Evolutionary conservation across 2,797 vertebrate species (phyloP).

Genomic region (Lacerta agilis): DNA sequence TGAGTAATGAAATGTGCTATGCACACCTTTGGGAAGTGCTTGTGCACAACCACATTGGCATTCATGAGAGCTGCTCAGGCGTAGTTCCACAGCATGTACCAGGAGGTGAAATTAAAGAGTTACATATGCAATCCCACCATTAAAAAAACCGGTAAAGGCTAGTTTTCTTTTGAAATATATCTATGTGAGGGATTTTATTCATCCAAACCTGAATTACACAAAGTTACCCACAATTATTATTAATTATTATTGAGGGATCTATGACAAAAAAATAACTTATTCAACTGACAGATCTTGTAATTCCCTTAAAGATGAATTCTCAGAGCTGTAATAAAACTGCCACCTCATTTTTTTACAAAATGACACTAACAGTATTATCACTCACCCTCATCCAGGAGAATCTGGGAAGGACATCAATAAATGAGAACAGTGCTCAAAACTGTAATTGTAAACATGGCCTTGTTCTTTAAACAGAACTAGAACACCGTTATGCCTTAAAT

Average conservation of each 20-base stretch:
- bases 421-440: background rate
- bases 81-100: background rate
- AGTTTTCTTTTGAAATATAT: background rate
- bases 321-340: conserved; percentile 19
- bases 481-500: background rate
- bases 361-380: background rate
- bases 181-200: rapidly evolving
- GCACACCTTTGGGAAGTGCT: no score
- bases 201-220: conserved; percentile 1
- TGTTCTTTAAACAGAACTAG: background rate
- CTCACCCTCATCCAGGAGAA: conserved; percentile 5
- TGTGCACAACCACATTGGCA: no score
- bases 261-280: background rate
- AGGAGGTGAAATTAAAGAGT: background rate
- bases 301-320: conserved; percentile 12
- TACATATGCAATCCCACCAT: background rate
- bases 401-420: background rate
- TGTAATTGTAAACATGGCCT: background rate
- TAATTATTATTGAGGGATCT: conserved; percentile 3
- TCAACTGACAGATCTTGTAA: background rate
- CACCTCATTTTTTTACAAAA: conserved; percentile 19
- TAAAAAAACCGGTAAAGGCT: background rate
- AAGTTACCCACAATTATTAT: background rate
- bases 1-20: no score
- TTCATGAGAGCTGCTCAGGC: background rate